Conservation (phyloP, 1,140 invertebrate species). For the Geopemphigus sp. region DNA sequence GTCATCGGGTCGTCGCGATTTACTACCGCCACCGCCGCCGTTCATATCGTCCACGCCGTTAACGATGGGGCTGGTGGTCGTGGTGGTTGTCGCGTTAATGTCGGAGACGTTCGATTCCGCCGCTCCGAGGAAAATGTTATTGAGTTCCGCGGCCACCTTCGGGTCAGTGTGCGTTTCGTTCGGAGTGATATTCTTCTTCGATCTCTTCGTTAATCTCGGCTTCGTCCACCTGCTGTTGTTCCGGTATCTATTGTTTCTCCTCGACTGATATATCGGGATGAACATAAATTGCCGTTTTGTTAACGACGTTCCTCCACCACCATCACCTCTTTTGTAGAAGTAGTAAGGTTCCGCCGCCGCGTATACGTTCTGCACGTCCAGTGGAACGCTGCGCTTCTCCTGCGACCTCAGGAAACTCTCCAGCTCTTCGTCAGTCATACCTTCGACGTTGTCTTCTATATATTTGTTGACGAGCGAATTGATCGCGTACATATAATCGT, state of each 20-base stretch:
- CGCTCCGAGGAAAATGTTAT: slow-evolving; percentile 52
- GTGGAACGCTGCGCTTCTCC: slow-evolving; percentile 10
- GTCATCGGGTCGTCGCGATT: too few species aligned
- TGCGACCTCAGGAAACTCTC: slow-evolving; percentile 12
- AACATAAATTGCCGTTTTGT: slow-evolving; percentile 11
- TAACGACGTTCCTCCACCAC: neutral
- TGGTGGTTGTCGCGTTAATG: neutral
- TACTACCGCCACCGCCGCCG: too few species aligned
- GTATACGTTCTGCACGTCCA: slow-evolving; percentile 4
- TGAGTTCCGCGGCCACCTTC: slow-evolving; percentile 52
- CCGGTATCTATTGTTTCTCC: neutral
- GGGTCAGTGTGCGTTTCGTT: slow-evolving; percentile 51
- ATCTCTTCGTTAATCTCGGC: slow-evolving; percentile 29
- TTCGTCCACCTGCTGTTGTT: slow-evolving; percentile 12
- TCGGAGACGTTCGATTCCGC: slow-evolving; percentile 9
- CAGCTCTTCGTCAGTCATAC: slow-evolving; percentile 50
- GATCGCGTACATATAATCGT: slow-evolving; percentile 51
- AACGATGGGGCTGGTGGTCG: too few species aligned
- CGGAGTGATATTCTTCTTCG: neutral
- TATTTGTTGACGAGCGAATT: slow-evolving; percentile 53
- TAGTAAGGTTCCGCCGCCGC: neutral
- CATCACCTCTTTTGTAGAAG: neutral
- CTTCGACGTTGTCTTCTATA: slow-evolving; percentile 51
- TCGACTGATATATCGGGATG: neutral
- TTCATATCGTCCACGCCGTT: neutral